Evolutionary conservation across 2,113 vertebrate species (phyloP), one percentile per base, ranked within the genome.

Genomic region (Corythaixoides concolor): DNA sequence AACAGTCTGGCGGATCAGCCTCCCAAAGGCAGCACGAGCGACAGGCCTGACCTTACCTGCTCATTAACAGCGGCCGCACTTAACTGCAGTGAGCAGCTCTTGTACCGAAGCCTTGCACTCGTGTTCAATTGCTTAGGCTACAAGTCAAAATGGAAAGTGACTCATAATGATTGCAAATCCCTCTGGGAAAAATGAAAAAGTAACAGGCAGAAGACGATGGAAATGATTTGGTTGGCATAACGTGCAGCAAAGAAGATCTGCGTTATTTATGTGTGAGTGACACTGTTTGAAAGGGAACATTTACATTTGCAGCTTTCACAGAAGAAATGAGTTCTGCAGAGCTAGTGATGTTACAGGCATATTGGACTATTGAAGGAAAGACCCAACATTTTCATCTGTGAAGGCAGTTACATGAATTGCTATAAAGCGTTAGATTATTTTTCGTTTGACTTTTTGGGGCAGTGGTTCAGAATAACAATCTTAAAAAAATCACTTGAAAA

Each of bases 111-210:
- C 83, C 60, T 70, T 12, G 2, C 37, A 39, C 68, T 70, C 1
- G 0, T 26, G 47, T 81, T 86, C 58, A 50, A 68, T 69, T 63
- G 92, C 83, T 93, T 50, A 52, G 72, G 82, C 81, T 88, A 78
- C 68, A 56, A 91, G 83, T 84, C 94, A 89, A 53, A 94, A 93
- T 26, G 47, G 86, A 86, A 95, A 91, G 73, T 52, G 92, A 92
- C 76, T 92, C 2, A 0, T 81, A 86, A 86, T 53, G 90, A 92
- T 28, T 78, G 73, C 68, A 94, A 93, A 96, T 89, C 43, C 76
- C 79, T 75, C 80, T 21, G 83, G 90, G 85, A 77, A 90, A 85
- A 87, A 68, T 16, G 80, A 56, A 84, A 87, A 91, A 85, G 91
- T 79, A 91, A 50, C 88, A 88, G 63, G 63, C 62, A 11, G 28